Evolutionary conservation across 2,113 vertebrate genomes (phyloP).

Genomic region (rabbit (Oryctolagus cuniculus)): mOryCun1.1 NC_091433.1:57017501-57018000

Average conservation of each 20-base stretch:
- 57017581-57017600: too few species aligned
- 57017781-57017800: background rate
- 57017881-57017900: background rate
- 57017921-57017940: background rate
- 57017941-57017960: background rate
- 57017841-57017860: background rate
- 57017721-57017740: background rate
- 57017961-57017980: background rate
- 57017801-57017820: background rate
- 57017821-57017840: background rate
- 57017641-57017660: too few species aligned
- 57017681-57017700: too few species aligned
- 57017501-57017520: too few species aligned
- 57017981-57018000: background rate
- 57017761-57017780: background rate
- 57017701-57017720: background rate
- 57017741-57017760: background rate
- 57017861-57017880: background rate
- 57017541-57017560: too few species aligned
- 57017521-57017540: too few species aligned
- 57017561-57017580: too few species aligned
- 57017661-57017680: too few species aligned
- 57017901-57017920: background rate
- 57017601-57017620: too few species aligned
- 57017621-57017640: too few species aligned